Evolutionary conservation across 2,888 invertebrate genomes (phyloP).

Genomic region (Tuberolachnus salignus): DNA sequence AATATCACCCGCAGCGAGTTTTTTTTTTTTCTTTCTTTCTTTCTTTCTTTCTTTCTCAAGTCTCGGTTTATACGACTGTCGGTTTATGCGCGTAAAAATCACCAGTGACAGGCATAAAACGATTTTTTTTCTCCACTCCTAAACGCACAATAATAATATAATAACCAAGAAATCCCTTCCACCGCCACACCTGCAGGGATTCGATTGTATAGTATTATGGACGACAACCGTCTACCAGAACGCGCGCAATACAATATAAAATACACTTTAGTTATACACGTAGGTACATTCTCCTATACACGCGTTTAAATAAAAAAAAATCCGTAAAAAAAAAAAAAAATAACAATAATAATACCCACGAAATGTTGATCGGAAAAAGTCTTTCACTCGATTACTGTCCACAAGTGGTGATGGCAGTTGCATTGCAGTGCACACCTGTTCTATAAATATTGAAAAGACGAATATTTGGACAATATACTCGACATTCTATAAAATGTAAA

Average conservation of each 20-base stretch:
- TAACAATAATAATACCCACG: constrained; percentile 8
- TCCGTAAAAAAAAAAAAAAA: not conserved
- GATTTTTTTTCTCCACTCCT: constrained; percentile 3
- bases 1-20: too few relatives aligned
- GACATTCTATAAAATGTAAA: constrained; percentile 5
- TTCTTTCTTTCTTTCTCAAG: too few relatives aligned
- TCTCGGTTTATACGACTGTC: not conserved
- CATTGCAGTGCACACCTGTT: constrained; percentile 22
- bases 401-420: not conserved
- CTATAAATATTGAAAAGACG: not conserved
- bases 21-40: too few relatives aligned
- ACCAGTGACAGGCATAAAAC: constrained; percentile 18
- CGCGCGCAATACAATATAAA: not conserved
- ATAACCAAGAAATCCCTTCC: constrained; percentile 9
- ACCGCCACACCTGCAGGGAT: constrained; percentile 9
- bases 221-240: constrained; percentile 26
- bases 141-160: not conserved
- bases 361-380: not conserved
- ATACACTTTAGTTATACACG: too few relatives aligned
- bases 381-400: not conserved
- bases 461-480: not conserved
- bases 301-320: not conserved
- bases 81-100: constrained; percentile 15
- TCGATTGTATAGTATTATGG: constrained; percentile 38
- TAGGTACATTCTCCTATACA: not conserved